These are phyloP conservation scores for Hoplostethus mediterraneus DNA, from an alignment of 2,797 vertebrate genomes.

Conservation along the genomic window DNA sequence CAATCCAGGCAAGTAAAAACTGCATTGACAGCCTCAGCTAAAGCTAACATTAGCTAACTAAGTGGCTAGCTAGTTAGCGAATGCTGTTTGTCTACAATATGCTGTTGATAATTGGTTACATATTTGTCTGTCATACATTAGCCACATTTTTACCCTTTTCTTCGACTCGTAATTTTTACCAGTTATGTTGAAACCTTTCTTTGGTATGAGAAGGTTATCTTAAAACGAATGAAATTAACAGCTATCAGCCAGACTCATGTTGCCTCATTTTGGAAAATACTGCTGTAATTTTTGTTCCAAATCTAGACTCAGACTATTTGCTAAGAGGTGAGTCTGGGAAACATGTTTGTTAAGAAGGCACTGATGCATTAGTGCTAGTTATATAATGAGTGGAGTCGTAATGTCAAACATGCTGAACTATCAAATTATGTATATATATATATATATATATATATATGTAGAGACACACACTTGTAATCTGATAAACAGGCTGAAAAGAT, in stretches of 20 bases:
- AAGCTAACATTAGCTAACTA: not conserved
- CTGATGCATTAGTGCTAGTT: conserved; percentile 40
- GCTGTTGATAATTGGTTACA: not conserved
- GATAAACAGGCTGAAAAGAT: not conserved
- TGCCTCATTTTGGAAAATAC: not conserved
- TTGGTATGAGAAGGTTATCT: too few relatives aligned
- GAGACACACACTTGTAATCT: conserved; percentile 14
- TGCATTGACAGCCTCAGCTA: not conserved
- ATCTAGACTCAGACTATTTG: conserved; percentile 29
- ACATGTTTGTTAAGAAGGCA: conserved; percentile 45
- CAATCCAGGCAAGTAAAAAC: not conserved
- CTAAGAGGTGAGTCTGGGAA: conserved; percentile 18
- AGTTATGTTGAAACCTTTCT: not conserved
- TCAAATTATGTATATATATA: too few relatives aligned
- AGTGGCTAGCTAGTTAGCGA: not conserved
- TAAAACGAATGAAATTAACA: too few relatives aligned
- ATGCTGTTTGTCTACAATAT: not conserved
- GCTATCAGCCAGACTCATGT: too few relatives aligned
- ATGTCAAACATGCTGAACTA: conserved; percentile 41
- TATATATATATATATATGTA: conserved; percentile 17
- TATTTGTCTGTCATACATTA: not conserved
- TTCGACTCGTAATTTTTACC: not conserved
- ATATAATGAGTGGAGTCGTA: conserved; percentile 44
- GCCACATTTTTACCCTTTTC: not conserved
- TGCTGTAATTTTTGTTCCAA: conserved; percentile 13